A percentile compares a stretch with the other conserved stretches of the same genome.
These are phyloP conservation scores for Apis florea DNA, from an alignment of 1,140 invertebrate species.

Conservation along the genomic window DNA sequence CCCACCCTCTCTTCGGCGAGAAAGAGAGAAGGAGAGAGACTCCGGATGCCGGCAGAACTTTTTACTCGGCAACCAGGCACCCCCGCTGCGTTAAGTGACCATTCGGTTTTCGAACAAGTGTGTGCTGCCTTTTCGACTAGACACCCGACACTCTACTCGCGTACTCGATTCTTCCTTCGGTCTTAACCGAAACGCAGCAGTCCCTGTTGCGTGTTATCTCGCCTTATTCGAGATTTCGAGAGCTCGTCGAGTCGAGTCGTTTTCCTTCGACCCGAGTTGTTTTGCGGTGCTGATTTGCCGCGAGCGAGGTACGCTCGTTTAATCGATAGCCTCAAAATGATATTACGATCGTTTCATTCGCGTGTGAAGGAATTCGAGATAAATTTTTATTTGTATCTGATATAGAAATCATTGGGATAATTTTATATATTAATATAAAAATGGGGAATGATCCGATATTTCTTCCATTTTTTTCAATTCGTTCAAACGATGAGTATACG, in stretches of 20 bases:
- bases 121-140: constrained; percentile 32
- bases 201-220: constrained; percentile 11
- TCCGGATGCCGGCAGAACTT: constrained; percentile 50
- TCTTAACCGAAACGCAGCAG: not conserved
- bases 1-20: constrained; percentile 11
- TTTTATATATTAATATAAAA: too few species aligned
- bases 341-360: too few species aligned
- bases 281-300: too few species aligned
- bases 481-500: too few species aligned
- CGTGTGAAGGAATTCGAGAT: too few species aligned
- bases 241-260: not conserved
- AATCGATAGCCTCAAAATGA: too few species aligned
- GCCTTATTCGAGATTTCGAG: not conserved
- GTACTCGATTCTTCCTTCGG: not conserved
- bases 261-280: too few species aligned
- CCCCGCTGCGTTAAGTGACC: constrained; percentile 70
- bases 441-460: too few species aligned
- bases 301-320: too few species aligned
- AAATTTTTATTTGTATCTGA: too few species aligned
- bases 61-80: constrained; percentile 44
- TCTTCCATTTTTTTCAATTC: too few species aligned
- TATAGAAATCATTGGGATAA: too few species aligned
- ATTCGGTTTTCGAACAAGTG: constrained; percentile 65
- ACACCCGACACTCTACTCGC: constrained; percentile 37
- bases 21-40: not conserved